Conservation (phyloP, 2,888 invertebrate species). For the Ecdyonurus torrentis region DNA sequence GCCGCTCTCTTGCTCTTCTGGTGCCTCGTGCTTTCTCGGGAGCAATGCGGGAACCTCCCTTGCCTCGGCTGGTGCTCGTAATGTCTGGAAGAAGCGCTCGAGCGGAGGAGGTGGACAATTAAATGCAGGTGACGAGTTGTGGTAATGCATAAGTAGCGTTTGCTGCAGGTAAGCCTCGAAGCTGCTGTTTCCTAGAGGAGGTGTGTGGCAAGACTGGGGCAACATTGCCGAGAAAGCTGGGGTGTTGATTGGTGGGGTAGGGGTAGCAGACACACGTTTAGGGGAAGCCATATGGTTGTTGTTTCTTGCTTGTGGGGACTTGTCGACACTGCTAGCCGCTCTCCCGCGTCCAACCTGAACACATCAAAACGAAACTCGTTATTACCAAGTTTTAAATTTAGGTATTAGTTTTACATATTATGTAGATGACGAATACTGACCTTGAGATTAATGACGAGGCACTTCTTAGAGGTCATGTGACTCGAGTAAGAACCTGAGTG, state of each 20-base stretch:
- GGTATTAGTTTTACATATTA: too few relatives aligned
- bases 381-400: too few relatives aligned
- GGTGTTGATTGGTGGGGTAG: neutral
- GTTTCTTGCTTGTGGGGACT: neutral
- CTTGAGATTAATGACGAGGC: conserved; percentile 81
- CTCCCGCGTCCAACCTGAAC: neutral
- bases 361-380: too few relatives aligned
- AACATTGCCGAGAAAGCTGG: neutral
- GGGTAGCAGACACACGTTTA: neutral
- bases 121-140: too few relatives aligned
- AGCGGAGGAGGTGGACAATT: too few relatives aligned
- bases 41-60: neutral
- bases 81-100: neutral
- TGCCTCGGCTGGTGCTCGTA: too few relatives aligned
- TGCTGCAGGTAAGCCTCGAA: neutral
- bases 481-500: conserved; percentile 99
- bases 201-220: too few relatives aligned
- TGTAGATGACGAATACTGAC: conserved; percentile 14
- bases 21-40: too few relatives aligned
- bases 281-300: too few relatives aligned
- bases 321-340: neutral
- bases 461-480: conserved; percentile 99
- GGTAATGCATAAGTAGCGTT: neutral
- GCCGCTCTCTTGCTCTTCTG: too few relatives aligned
- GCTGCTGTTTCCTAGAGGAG: neutral